Conservation (phyloP, 2,888 invertebrate species). For the Synanthedon formicaeformis region DNA sequence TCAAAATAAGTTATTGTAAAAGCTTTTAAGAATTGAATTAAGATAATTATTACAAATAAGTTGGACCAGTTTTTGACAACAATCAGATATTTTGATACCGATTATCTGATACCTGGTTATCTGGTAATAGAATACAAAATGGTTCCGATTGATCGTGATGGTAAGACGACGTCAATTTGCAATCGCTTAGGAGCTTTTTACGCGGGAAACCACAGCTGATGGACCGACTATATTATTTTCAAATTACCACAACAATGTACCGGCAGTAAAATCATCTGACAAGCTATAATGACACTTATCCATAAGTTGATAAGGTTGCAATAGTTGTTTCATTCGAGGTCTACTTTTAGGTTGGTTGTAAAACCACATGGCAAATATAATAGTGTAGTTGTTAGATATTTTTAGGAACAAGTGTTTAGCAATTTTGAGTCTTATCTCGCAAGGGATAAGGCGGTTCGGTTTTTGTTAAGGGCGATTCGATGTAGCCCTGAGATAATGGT, state of each 20-base stretch:
- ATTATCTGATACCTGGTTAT: background rate
- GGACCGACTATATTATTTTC: slow-evolving; percentile 13
- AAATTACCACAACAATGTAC: slow-evolving; percentile 8
- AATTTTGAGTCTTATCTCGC: background rate
- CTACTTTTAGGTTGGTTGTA: slow-evolving; percentile 2
- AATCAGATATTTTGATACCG: no score
- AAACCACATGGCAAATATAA: slow-evolving; percentile 10
- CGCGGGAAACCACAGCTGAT: slow-evolving; percentile 19
- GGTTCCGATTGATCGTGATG: background rate
- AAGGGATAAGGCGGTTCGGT: background rate
- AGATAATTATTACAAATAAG: no score
- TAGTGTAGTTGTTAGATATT: slow-evolving; percentile 6
- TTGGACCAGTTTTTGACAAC: no score
- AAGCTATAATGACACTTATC: background rate
- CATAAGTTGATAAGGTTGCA: background rate
- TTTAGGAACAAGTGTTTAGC: background rate
- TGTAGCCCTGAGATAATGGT: background rate
- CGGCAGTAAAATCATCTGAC: background rate
- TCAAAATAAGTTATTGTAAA: no score
- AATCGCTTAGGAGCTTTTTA: slow-evolving; percentile 28
- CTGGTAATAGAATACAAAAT: slow-evolving; percentile 1
- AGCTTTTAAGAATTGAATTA: no score
- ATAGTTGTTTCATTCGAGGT: background rate
- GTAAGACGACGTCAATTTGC: slow-evolving; percentile 19
- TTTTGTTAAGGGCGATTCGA: background rate